phyloP scores from a whole-genome alignment of 2,797 vertebrate genomes.

The Lateolabrax maculatus region DNA sequence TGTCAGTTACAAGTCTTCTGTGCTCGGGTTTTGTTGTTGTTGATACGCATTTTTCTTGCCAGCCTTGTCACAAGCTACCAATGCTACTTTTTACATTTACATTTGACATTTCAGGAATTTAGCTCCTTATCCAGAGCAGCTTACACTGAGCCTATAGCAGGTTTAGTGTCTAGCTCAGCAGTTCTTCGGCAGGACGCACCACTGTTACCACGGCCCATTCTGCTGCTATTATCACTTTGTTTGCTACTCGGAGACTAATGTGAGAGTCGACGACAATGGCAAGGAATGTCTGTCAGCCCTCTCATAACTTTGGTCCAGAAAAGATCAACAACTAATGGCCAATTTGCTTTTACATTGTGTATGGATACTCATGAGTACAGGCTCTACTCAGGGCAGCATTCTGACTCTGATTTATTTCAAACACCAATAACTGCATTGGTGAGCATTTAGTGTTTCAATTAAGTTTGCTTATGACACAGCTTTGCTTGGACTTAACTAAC shows the following conservation, averaged over 20 bases:
- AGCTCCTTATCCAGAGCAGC: conserved; percentile 11
- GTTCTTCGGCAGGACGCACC: conserved; percentile 21
- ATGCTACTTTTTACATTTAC: conserved; percentile 22
- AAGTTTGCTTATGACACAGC: no score
- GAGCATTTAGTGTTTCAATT: no score
- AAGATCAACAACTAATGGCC: not conserved
- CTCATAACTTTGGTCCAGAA: not conserved
- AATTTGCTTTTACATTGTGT: not conserved
- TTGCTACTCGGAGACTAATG: conserved; percentile 22
- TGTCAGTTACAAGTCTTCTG: conserved; percentile 9
- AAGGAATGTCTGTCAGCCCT: not conserved
- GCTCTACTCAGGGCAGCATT: no score
- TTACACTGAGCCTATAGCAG: conserved; percentile 17
- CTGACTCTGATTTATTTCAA: no score
- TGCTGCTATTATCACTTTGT: conserved; percentile 20
- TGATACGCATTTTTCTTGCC: not conserved
- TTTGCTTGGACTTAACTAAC: no score
- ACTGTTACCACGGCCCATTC: conserved; percentile 14
- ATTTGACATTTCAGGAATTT: conserved; percentile 39
- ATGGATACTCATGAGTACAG: no score
- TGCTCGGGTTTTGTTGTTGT: conserved; percentile 17
- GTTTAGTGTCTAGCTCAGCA: conserved; percentile 32
- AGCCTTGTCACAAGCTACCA: not conserved
- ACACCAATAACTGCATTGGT: no score
- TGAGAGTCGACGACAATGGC: not conserved